These are phyloP conservation scores for Drosophila saltans DNA, from an alignment of 1,140 invertebrate genomes.

Conservation along the genomic window DNA sequence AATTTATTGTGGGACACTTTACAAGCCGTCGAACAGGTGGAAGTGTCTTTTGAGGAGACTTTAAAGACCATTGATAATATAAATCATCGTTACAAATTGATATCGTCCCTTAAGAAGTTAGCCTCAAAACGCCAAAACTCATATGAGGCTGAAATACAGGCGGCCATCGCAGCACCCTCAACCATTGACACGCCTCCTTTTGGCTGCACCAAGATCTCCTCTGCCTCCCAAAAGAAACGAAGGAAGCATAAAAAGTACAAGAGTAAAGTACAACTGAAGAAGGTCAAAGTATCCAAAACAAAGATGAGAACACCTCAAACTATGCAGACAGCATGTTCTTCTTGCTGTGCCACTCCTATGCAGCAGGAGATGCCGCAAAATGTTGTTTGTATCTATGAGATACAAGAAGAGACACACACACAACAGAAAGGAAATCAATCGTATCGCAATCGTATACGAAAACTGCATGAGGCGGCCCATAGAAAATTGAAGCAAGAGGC, in stretches of 20 bases:
- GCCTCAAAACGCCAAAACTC: neutral
- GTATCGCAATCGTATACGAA: constrained; percentile 19
- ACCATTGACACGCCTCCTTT: neutral
- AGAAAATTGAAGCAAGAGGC: neutral
- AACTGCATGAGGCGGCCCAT: constrained; percentile 19
- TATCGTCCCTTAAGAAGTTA: constrained; percentile 25
- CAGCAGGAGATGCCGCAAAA: neutral
- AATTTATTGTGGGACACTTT: constrained; percentile 39
- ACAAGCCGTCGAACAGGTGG: constrained; percentile 42
- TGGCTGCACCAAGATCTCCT: constrained; percentile 10
- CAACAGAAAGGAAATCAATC: neutral
- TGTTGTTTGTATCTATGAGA: constrained; percentile 17
- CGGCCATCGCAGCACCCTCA: constrained; percentile 39
- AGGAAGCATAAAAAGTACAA: constrained; percentile 12
- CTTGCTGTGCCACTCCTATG: neutral
- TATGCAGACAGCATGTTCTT: neutral
- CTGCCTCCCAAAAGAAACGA: constrained; percentile 1
- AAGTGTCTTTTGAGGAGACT: constrained; percentile 41
- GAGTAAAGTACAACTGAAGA: neutral
- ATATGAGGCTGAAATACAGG: constrained; percentile 55
- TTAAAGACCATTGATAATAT: constrained; percentile 41
- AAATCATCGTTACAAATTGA: constrained; percentile 36
- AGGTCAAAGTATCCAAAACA: neutral
- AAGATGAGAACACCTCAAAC: neutral
- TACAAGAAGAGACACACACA: neutral